Evolutionary conservation across 35 echinoderm and acorn worm species (phyloP), one percentile per base, ranked within the genome.

Genomic region (Heliocidaris tuberculata): DNA sequence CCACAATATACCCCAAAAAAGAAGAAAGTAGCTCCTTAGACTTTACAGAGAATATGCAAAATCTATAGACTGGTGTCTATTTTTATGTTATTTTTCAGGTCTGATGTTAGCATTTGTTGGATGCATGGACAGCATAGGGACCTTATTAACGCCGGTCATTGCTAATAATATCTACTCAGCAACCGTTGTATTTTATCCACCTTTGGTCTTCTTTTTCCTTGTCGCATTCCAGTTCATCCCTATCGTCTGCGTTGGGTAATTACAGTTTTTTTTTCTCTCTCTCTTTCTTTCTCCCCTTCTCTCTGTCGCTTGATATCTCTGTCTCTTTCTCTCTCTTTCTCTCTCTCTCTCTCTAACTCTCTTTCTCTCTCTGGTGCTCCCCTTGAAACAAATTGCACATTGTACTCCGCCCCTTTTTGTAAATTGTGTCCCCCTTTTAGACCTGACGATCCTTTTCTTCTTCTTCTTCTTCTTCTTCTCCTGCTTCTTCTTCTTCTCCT

Each of bases 71-170:
- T 29, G 0, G 15, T 85, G 15, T 85, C n/a, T 16, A 85, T 85
- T 16, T 85, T 85, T 29, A 85, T 88, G 6, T 50, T 27, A 15
- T 30, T 92, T 50, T 92, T 5, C 90, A 92, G 90, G 90, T 48
- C 24, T 92, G n/a, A 92, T 92, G 90, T 56, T 92, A 5, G 90
- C 90, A 5, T 50, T 56, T 30, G 90, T 56, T 1, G 90, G 90
- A n/a, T 92, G 90, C 24, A 50, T 56, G 90, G 50, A 92, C 48
- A 92, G 90, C 27, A 29, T 56, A 10, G 90, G 31, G 12, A 13
- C 42, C 9, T 50, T 92, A 30, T 30, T 92, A 13, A 92, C 47
- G 4, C 90, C 90, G 4, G 4, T 92, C 90, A 92, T 92, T 4
- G 7, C 48, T 11, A 48, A 92, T 19, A 50, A 92, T 30, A 56